phyloP scores from a whole-genome alignment of 2,797 vertebrate species.

The Tinamus major region DNA sequence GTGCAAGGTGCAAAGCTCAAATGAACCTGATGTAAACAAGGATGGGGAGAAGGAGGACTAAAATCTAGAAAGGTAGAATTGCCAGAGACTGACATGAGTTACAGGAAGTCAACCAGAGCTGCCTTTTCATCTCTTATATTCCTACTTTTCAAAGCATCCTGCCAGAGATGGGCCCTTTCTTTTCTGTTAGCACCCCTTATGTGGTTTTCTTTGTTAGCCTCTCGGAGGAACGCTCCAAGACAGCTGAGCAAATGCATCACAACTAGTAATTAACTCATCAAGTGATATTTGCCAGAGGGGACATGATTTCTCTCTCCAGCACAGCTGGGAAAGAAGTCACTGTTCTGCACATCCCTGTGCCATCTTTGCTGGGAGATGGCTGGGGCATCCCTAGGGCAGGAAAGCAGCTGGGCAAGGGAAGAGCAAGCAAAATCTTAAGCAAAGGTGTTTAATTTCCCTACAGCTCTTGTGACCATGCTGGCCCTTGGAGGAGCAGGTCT shows the following conservation, averaged over 20 bases:
- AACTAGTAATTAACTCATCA: not conserved
- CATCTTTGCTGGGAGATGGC: not conserved
- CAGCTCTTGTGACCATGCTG: not conserved
- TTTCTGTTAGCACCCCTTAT: conserved; percentile 18
- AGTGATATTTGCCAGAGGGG: not conserved
- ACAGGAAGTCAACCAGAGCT: not conserved
- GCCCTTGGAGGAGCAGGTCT: not conserved
- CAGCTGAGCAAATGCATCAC: not conserved
- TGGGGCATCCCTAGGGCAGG: rapidly evolving
- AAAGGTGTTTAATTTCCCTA: not conserved
- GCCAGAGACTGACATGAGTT: not conserved
- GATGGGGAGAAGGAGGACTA: not conserved
- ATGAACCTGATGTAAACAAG: not conserved
- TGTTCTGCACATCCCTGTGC: rapidly evolving
- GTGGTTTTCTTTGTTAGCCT: not conserved
- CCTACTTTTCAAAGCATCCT: conserved; percentile 18
- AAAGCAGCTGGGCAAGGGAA: not conserved
- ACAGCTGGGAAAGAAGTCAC: not conserved
- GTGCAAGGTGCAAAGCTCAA: conserved; percentile 4
- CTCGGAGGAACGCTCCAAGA: not conserved
- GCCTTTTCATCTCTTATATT: not conserved
- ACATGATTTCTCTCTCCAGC: not conserved
- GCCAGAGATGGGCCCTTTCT: not conserved
- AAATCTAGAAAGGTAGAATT: conserved; percentile 3
- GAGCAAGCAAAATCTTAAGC: not conserved